phyloP scores from a whole-genome alignment of 2,797 vertebrate species.

The Etheostoma nigrum region DNA sequence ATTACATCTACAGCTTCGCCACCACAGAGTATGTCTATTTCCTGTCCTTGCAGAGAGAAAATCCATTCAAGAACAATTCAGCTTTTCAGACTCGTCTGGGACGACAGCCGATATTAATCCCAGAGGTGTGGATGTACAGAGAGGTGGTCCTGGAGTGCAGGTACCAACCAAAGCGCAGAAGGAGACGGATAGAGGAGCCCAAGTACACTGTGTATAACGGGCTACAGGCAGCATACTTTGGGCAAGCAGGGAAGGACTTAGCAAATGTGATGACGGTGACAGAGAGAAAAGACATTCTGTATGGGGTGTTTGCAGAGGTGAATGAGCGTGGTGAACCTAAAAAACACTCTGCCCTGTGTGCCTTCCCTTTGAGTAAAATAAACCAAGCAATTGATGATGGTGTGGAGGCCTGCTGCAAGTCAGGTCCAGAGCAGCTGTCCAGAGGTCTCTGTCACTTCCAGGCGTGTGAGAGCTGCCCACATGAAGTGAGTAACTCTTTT shows the following conservation, averaged over 20 bases:
- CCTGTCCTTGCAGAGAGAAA: conserved; percentile 89
- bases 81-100: conserved; percentile 89
- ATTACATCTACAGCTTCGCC: conserved; percentile 91
- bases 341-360: conserved; percentile 89
- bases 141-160: conserved; percentile 91
- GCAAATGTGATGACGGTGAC: conserved; percentile 84
- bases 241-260: conserved; percentile 81
- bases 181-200: conserved; percentile 39
- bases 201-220: conserved; percentile 86
- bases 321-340: conserved; percentile 50
- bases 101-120: conserved; percentile 80
- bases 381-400: conserved; percentile 86
- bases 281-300: conserved; percentile 84
- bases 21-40: conserved; percentile 87
- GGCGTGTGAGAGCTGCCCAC: conserved; percentile 86
- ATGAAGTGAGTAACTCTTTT: conserved; percentile 83
- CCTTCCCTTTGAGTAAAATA: conserved; percentile 86
- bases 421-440: conserved; percentile 69
- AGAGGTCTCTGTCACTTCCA: conserved; percentile 92
- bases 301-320: conserved; percentile 88
- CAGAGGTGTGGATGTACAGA: conserved; percentile 87
- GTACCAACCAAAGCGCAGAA: conserved; percentile 85
- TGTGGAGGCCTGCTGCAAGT: conserved; percentile 86
- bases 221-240: conserved; percentile 90
- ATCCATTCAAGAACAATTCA: conserved; percentile 12